phyloP scores from a whole-genome alignment of 2,888 invertebrate species.

The Pseudolycoriella hygida region DNA sequence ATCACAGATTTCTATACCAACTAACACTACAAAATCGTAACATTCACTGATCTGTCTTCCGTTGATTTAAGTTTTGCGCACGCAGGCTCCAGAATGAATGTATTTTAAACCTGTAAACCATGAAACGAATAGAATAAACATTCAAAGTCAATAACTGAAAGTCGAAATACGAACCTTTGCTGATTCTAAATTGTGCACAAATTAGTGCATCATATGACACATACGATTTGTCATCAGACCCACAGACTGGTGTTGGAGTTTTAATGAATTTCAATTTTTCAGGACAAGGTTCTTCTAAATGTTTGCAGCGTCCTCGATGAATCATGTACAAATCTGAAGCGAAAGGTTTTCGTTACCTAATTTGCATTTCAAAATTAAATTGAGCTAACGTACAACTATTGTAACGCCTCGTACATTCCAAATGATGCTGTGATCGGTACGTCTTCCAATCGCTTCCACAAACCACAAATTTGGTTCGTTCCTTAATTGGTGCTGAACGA shows the following conservation, averaged over 20 bases:
- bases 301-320: slow-evolving; percentile 13
- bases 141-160: neutral
- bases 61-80: slow-evolving; percentile 3
- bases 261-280: slow-evolving; percentile 16
- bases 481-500: slow-evolving; percentile 8
- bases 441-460: slow-evolving; percentile 19
- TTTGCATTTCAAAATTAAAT: neutral
- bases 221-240: slow-evolving; percentile 16
- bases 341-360: neutral
- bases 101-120: slow-evolving; percentile 7
- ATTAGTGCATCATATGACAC: slow-evolving; percentile 17
- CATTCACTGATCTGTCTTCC: too few species aligned
- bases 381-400: slow-evolving; percentile 15
- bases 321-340: slow-evolving; percentile 5
- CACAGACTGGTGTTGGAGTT: slow-evolving; percentile 17
- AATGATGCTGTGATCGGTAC: slow-evolving; percentile 16
- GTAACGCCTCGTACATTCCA: slow-evolving; percentile 16
- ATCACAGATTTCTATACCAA: too few species aligned
- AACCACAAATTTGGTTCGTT: slow-evolving; percentile 12
- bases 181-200: slow-evolving; percentile 15
- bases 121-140: too few species aligned
- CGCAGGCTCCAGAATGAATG: slow-evolving; percentile 8
- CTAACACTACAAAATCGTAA: too few species aligned
- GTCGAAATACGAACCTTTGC: slow-evolving; percentile 10
- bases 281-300: slow-evolving; percentile 14